These are phyloP conservation scores for Drosophila testacea DNA, from an alignment of 2,888 invertebrate species.

Conservation along the genomic window DNA sequence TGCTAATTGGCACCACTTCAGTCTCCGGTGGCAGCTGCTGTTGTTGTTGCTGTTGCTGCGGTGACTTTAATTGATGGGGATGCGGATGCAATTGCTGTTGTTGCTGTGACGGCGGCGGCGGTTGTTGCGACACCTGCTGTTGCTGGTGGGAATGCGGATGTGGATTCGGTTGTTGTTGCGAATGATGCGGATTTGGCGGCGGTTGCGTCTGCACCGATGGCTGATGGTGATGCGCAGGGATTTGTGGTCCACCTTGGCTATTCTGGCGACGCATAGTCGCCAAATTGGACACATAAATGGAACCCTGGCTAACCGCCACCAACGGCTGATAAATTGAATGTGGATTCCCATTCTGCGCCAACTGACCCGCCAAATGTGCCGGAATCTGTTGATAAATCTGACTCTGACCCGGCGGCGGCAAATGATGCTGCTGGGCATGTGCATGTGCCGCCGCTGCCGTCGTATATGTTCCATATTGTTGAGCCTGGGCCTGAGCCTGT, in stretches of 20 bases:
- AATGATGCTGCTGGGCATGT: conserved; percentile 79
- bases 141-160: conserved; percentile 42
- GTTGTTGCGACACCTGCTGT: conserved; percentile 52
- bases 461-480: conserved; percentile 82
- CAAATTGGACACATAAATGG: conserved; percentile 83
- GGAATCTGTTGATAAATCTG: conserved; percentile 85
- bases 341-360: conserved; percentile 82
- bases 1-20: conserved; percentile 67
- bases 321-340: conserved; percentile 84
- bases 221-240: conserved; percentile 75
- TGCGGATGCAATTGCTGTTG: conserved; percentile 85
- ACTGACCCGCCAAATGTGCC: conserved; percentile 77
- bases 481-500: conserved; percentile 63
- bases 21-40: conserved; percentile 60
- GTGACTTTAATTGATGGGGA: conserved; percentile 62
- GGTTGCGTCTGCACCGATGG: conserved; percentile 63
- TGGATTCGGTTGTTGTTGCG: conserved; percentile 38
- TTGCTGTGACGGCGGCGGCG: conserved; percentile 57
- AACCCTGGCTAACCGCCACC: conserved; percentile 81
- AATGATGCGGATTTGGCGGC: conserved; percentile 64
- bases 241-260: conserved; percentile 81
- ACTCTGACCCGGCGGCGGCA: conserved; percentile 82
- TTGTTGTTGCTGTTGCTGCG: conserved; percentile 71
- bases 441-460: conserved; percentile 70
- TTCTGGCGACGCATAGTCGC: conserved; percentile 84